A percentile compares a stretch with the other conserved stretches of the same genome.
Evolutionary conservation across 2,888 invertebrate genomes (phyloP).

Genomic region (Clusia tigrina): DNA sequence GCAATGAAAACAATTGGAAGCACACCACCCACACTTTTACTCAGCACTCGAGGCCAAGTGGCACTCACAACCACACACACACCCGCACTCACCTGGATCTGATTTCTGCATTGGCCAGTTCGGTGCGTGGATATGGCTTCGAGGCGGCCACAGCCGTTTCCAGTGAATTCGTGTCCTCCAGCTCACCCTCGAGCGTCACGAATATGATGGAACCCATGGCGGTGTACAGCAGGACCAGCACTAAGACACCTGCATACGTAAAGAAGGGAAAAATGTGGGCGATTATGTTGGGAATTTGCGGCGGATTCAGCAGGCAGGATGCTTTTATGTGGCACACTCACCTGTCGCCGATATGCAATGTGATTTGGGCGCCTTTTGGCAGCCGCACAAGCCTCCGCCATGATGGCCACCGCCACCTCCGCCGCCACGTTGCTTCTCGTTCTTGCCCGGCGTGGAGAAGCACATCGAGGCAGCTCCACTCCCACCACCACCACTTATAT

Average conservation of each 20-base stretch:
- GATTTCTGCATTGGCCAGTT: slow-evolving; percentile 68
- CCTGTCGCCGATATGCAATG: slow-evolving; percentile 65
- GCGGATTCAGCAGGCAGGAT: not conserved
- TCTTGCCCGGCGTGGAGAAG: slow-evolving; percentile 45
- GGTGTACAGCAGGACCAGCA: slow-evolving; percentile 89
- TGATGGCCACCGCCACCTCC: slow-evolving; percentile 39
- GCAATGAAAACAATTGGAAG: too few species aligned
- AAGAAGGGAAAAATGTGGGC: not conserved
- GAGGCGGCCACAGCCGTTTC: slow-evolving; percentile 74
- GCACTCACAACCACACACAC: too few species aligned
- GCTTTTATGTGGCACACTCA: slow-evolving; percentile 42
- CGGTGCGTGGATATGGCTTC: slow-evolving; percentile 70
- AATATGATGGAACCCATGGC: slow-evolving; percentile 92
- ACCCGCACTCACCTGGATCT: slow-evolving; percentile 66
- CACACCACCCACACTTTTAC: not conserved
- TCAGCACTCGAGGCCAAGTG: too few species aligned
- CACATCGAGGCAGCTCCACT: slow-evolving; percentile 38
- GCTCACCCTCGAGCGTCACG: slow-evolving; percentile 79
- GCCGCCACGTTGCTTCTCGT: slow-evolving; percentile 56
- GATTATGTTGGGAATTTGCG: not conserved
- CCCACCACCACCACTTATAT: slow-evolving; percentile 31
- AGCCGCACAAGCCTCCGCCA: slow-evolving; percentile 58
- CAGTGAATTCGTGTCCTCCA: slow-evolving; percentile 64
- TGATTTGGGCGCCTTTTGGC: slow-evolving; percentile 64
- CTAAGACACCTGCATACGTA: slow-evolving; percentile 60